phyloP scores from a whole-genome alignment of 2,888 invertebrate species.

The Odontothrips loti region DNA sequence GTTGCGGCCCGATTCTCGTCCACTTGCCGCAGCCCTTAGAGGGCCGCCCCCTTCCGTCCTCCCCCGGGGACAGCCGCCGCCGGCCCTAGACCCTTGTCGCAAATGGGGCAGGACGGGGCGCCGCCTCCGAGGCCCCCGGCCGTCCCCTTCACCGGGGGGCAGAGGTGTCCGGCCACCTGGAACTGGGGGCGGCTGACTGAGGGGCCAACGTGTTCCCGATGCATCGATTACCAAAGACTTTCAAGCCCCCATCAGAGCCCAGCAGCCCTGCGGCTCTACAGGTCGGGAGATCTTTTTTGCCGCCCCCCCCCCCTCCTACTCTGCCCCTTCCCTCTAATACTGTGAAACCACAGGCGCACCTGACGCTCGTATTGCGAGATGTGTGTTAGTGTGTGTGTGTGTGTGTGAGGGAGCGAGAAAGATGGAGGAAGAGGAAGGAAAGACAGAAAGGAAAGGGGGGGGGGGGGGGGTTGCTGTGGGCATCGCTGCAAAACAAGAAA shows the following conservation, averaged over 20 bases:
- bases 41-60: not conserved
- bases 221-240: slow-evolving; percentile 11
- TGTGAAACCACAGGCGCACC: slow-evolving; percentile 18
- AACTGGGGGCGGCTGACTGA: no score
- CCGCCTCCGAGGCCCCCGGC: not conserved
- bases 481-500: not conserved
- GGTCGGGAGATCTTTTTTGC: not conserved
- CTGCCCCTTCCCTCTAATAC: not conserved
- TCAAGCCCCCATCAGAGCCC: not conserved
- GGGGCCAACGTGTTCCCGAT: no score
- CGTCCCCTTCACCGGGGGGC: not conserved
- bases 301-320: not conserved
- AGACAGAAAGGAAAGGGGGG: not conserved
- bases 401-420: not conserved
- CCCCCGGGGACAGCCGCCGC: not conserved
- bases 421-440: not conserved
- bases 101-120: not conserved
- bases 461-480: not conserved
- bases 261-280: not conserved
- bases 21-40: no score
- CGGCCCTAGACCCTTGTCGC: not conserved
- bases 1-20: no score
- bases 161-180: not conserved
- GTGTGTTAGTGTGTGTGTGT: not conserved
- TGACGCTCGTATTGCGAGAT: not conserved